Conservation (phyloP, 2,113 vertebrate genomes). For the Platycercus adscitus region DNA sequence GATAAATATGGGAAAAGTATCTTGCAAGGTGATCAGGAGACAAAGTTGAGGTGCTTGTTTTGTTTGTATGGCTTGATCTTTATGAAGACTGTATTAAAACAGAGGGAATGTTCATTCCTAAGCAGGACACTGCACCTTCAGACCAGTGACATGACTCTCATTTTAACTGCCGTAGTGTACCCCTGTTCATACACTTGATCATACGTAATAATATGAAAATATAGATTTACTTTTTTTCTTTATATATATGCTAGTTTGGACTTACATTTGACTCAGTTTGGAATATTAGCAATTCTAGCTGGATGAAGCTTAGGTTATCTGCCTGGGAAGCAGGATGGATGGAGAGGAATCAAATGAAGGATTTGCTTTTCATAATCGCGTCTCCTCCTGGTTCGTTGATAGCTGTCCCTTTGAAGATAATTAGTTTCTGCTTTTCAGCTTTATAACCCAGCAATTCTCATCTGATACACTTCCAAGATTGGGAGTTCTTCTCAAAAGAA, state of each 20-base stretch:
- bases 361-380: background rate
- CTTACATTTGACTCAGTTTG: background rate
- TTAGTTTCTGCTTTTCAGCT: background rate
- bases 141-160: background rate
- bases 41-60: background rate
- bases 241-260: background rate
- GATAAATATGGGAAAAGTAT: background rate
- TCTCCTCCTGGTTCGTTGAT: background rate
- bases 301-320: background rate
- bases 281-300: background rate
- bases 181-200: background rate
- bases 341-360: background rate
- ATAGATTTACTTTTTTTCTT: background rate
- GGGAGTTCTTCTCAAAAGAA: background rate
- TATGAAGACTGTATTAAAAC: background rate
- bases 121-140: background rate
- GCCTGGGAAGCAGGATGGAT: background rate
- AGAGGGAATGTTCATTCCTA: background rate
- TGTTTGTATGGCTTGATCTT: background rate
- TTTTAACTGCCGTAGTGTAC: accelerated
- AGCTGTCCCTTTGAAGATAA: slow-evolving; percentile 37
- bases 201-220: background rate
- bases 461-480: background rate
- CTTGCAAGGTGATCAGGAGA: background rate
- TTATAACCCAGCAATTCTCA: background rate